These are phyloP conservation scores for Anoplophora glabripennis DNA, from an alignment of 1,140 invertebrate genomes.

Conservation along the genomic window DNA sequence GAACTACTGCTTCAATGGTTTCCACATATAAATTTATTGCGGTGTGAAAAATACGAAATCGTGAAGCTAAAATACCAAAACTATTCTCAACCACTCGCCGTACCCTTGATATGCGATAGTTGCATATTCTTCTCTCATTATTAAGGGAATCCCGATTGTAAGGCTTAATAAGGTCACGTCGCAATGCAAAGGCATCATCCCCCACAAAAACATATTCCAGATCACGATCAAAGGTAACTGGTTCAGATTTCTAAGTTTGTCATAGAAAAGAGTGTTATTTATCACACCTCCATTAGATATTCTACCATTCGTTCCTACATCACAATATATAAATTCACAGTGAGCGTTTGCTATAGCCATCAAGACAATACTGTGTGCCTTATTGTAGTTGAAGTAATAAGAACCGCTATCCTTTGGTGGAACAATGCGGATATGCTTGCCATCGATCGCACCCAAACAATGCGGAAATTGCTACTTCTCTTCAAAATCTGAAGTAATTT, in stretches of 20 bases:
- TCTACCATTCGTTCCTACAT: too few species aligned
- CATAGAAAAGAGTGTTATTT: too few species aligned
- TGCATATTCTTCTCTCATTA: conserved; percentile 6
- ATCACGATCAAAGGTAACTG: too few species aligned
- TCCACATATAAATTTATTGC: too few species aligned
- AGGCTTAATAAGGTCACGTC: conserved; percentile 17
- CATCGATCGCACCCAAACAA: conserved; percentile 11
- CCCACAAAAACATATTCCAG: conserved; percentile 12
- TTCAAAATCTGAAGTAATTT: too few species aligned
- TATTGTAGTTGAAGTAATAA: conserved; percentile 39
- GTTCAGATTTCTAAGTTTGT: too few species aligned
- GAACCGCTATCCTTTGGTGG: conserved; percentile 4
- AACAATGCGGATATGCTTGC: conserved; percentile 13
- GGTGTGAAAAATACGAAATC: neutral
- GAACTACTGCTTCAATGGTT: too few species aligned
- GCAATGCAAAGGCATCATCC: conserved; percentile 44
- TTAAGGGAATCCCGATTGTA: neutral
- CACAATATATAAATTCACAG: too few species aligned
- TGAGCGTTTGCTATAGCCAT: too few species aligned
- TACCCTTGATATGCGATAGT: conserved; percentile 14
- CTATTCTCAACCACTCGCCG: conserved; percentile 9
- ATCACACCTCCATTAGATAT: too few species aligned
- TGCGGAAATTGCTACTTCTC: too few species aligned
- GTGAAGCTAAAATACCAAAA: conserved; percentile 13
- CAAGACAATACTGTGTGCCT: conserved; percentile 14